Evolutionary conservation across 2,888 invertebrate species (phyloP).

Genomic region (Cephus spinipes): DNA sequence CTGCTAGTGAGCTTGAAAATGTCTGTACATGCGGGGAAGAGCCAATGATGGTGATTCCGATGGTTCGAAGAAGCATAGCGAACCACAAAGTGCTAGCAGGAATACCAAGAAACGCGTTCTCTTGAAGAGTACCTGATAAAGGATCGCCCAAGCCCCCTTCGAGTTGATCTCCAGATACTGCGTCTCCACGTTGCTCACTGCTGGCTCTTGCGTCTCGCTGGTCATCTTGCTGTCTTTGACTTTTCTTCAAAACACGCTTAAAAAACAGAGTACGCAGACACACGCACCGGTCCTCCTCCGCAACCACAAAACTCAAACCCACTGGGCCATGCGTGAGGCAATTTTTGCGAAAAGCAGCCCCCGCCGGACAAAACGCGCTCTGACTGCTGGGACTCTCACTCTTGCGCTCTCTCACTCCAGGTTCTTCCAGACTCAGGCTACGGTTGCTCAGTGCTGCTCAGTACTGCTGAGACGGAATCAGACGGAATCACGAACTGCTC

Average conservation of each 20-base stretch:
- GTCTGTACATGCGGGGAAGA: no score
- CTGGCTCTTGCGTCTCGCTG: conserved; percentile 42
- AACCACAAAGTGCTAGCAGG: conserved; percentile 3
- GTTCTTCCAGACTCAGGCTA: neutral
- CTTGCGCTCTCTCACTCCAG: conserved; percentile 11
- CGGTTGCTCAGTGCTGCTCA: no score
- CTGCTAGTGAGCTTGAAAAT: no score
- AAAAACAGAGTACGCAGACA: neutral
- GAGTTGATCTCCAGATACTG: conserved; percentile 80
- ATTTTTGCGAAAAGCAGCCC: conserved; percentile 5
- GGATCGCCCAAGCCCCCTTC: conserved; percentile 77
- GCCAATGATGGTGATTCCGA: no score
- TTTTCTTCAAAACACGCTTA: neutral
- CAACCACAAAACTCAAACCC: neutral
- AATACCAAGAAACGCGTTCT: conserved; percentile 21
- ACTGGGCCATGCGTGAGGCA: conserved; percentile 9
- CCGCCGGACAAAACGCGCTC: conserved; percentile 7
- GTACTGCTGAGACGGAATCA: neutral
- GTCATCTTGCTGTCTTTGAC: conserved; percentile 43
- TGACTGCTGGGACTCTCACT: no score
- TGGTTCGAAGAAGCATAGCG: no score
- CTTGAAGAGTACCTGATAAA: conserved; percentile 75
- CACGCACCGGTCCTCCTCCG: conserved; percentile 6
- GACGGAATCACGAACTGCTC: conserved; percentile 23
- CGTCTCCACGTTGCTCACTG: conserved; percentile 73